Conservation (phyloP, 2,113 vertebrate genomes). For the Thamnophis sirtalis region DNA sequence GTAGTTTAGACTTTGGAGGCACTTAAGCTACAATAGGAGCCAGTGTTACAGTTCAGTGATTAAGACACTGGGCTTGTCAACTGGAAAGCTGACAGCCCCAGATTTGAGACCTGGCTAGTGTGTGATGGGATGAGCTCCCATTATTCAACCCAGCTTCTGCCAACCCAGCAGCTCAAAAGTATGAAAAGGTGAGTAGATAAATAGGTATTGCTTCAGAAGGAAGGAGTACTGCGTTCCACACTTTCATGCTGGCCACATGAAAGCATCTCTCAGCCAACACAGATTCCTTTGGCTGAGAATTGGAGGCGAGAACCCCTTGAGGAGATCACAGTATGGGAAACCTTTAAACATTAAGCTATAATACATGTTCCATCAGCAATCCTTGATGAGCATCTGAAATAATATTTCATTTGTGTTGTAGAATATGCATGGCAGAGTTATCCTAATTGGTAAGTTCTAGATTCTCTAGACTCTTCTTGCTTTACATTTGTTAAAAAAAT, state of each 20-base stretch:
- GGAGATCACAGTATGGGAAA: neutral
- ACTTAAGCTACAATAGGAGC: neutral
- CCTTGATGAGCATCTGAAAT: neutral
- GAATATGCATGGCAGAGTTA: neutral
- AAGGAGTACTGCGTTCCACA: neutral
- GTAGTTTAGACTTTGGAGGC: neutral
- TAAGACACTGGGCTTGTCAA: neutral
- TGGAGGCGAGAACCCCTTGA: neutral
- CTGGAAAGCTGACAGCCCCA: neutral
- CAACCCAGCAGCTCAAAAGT: neutral
- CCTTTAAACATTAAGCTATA: neutral
- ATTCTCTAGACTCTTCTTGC: neutral
- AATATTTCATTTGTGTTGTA: neutral
- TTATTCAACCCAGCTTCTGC: neutral
- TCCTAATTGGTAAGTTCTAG: neutral
- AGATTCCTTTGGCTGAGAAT: neutral
- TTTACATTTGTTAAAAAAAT: slow-evolving; percentile 13
- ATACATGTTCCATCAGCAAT: neutral
- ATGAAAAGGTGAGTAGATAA: neutral
- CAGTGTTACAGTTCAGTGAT: neutral
- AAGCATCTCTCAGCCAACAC: neutral
- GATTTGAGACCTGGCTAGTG: neutral
- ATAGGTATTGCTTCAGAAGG: neutral
- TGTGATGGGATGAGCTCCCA: neutral
- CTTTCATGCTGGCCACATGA: neutral